Evolutionary conservation across 2,888 invertebrate genomes (phyloP), one percentile per base, ranked within the genome.

Genomic region (Dinocampus coccinellae): DNA sequence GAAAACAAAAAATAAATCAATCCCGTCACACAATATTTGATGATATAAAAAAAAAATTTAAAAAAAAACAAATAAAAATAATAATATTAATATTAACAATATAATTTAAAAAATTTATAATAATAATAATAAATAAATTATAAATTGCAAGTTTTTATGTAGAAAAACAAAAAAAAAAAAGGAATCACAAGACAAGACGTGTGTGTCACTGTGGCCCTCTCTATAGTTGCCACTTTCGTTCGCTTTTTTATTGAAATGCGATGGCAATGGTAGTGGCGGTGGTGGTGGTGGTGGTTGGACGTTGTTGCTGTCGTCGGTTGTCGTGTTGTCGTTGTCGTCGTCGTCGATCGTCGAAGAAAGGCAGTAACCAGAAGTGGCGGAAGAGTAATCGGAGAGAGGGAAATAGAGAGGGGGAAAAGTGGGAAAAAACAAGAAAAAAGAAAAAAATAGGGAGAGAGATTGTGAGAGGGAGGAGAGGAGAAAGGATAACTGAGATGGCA

Each of bases 191-290:
- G 64, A 61, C 47, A n/a, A n/a, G n/a, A n/a, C n/a, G n/a, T 29
- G n/a, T n/a, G 57, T 71, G 66, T 73, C 75, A 76, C 69, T 74
- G 74, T 74, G 73, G 58, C 73, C 74, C 69, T 76, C 74, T 71
- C 74, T 76, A 70, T 73, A 70, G 73, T 68, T 60, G 63, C 73
- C 73, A 65, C 68, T 60, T 72, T 63, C 67, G 65, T 73, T 75
- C 71, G 77, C 73, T 73, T 69, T 73, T 76, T 74, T 74, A 76
- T 75, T 62, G 74, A 72, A 70, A 65, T 58, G 60, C 73, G 68
- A 61, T 34, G 42, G 52, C 36, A 61, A 67, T 29, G 69, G 69
- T 29, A 55, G 65, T 72, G 70, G 74, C 70, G 70, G 66, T n/a
- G n/a, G n/a, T n/a, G n/a, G n/a, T n/a, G n/a, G n/a, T n/a, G n/a